Evolutionary conservation across 2,113 vertebrate genomes (phyloP).

Genomic region (Zosterops lateralis): DNA sequence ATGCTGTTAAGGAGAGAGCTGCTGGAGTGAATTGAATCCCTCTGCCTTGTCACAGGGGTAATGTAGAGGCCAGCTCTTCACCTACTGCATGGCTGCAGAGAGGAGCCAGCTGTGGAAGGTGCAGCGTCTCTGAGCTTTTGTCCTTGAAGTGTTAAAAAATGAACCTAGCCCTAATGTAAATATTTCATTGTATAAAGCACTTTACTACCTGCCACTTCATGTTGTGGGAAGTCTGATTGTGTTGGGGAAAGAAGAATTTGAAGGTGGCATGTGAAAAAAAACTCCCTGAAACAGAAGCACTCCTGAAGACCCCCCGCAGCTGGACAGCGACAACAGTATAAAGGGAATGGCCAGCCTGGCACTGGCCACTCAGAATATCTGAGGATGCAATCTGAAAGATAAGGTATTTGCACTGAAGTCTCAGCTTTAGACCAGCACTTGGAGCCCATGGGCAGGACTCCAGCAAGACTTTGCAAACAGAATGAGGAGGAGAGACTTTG

Average conservation of each 20-base stretch:
- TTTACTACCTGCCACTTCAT: conserved; percentile 78
- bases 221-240: conserved; percentile 48
- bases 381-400: conserved; percentile 48
- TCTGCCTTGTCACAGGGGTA: not conserved
- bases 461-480: not conserved
- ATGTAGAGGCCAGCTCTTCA: not conserved
- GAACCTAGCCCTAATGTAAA: conserved; percentile 58
- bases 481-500: conserved; percentile 35
- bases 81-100: not conserved
- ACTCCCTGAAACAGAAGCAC: conserved; percentile 62
- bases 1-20: not conserved
- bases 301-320: not conserved
- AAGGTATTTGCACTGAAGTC: conserved; percentile 66
- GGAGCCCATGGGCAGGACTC: conserved; percentile 31
- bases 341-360: conserved; percentile 43
- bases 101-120: not conserved
- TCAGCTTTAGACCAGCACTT: conserved; percentile 58
- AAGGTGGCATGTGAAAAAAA: not conserved
- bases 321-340: not conserved
- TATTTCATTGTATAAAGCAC: conserved; percentile 84
- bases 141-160: conserved; percentile 52
- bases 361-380: conserved; percentile 43
- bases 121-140: conserved; percentile 25
- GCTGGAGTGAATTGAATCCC: not conserved
- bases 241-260: conserved; percentile 45